phyloP scores from a whole-genome alignment of 2,797 vertebrate genomes.

The Sorex maritimensis region DNA sequence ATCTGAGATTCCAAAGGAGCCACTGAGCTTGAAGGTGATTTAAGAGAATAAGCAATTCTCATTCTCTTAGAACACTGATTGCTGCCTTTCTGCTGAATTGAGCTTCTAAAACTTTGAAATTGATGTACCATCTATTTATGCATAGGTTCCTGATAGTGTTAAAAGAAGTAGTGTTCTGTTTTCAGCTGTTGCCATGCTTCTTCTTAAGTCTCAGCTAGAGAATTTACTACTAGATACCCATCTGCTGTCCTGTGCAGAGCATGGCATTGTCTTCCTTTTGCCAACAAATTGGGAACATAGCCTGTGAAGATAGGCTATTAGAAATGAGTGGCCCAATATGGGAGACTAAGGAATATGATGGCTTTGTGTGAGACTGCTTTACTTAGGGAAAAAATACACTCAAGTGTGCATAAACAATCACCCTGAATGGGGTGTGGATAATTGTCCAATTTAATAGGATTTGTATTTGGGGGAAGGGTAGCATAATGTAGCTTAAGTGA shows the following conservation, averaged over 20 bases:
- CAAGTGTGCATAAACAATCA: slow-evolving; percentile 59
- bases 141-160: slow-evolving; percentile 22
- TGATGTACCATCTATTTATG: slow-evolving; percentile 56
- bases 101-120: slow-evolving; percentile 68
- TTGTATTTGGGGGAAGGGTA: slow-evolving; percentile 60
- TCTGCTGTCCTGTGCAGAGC: slow-evolving; percentile 69
- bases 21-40: background rate
- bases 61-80: background rate
- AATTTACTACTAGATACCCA: slow-evolving; percentile 77
- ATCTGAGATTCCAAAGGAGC: slow-evolving; percentile 64
- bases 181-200: slow-evolving; percentile 73
- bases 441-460: slow-evolving; percentile 60
- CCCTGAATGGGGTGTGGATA: slow-evolving; percentile 30
- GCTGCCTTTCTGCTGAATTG: slow-evolving; percentile 36
- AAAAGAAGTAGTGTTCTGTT: slow-evolving; percentile 70
- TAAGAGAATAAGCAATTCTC: background rate
- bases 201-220: slow-evolving; percentile 71
- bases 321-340: slow-evolving; percentile 65
- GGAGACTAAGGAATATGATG: slow-evolving; percentile 55
- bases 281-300: slow-evolving; percentile 60
- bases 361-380: slow-evolving; percentile 35
- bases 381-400: slow-evolving; percentile 64
- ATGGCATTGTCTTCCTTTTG: slow-evolving; percentile 54
- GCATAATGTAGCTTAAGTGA: slow-evolving; percentile 49
- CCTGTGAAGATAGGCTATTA: slow-evolving; percentile 46